Evolutionary conservation across 2,797 vertebrate species (phyloP).

Genomic region (Bucorvus abyssinicus): DNA sequence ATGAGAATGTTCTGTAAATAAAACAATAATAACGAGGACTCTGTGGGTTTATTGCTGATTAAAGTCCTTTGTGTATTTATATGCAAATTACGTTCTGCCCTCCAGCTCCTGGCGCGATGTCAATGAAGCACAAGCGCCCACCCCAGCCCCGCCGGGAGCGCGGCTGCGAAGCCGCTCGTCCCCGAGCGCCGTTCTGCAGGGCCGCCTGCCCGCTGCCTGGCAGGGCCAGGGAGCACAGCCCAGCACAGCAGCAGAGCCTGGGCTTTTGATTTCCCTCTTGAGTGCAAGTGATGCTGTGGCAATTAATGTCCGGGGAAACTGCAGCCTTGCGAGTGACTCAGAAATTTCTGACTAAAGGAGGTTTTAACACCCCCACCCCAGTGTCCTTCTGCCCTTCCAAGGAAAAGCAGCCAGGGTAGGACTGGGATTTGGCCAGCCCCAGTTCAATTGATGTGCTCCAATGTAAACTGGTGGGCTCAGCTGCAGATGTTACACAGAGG

Average conservation of each 20-base stretch:
- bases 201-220: fast-evolving
- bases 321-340: background rate
- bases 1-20: background rate
- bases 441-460: background rate
- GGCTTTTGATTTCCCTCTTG: background rate
- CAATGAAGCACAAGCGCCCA: fast-evolving
- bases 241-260: fast-evolving
- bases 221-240: background rate
- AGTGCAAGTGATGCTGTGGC: background rate
- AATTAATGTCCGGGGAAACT: background rate
- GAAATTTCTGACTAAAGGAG: background rate
- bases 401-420: background rate
- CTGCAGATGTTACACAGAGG: background rate
- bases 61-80: background rate
- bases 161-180: background rate
- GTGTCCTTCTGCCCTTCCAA: background rate
- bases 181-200: fast-evolving
- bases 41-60: background rate
- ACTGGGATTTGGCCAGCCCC: background rate
- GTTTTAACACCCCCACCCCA: background rate
- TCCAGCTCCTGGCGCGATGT: background rate
- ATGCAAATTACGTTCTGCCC: background rate
- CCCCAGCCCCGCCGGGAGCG: fast-evolving
- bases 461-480: background rate
- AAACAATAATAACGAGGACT: background rate